Evolutionary conservation across 2,797 vertebrate species (phyloP), one percentile per base, ranked within the genome.

Genomic region (Halcyon badia): DNA sequence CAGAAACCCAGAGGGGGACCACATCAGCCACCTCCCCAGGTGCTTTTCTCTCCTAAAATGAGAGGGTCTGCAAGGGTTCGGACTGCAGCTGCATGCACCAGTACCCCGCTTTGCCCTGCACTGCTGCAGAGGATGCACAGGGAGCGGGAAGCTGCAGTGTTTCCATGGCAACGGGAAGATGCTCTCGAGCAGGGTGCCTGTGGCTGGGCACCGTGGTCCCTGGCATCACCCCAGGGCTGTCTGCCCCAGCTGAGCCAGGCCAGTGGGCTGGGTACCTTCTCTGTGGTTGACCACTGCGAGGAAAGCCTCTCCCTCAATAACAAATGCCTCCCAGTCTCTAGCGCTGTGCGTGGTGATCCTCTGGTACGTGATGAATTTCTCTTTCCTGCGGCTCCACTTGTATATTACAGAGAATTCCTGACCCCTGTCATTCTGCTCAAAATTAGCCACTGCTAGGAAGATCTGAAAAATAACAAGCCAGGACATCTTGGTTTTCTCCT

Each of bases 281-380:
- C 99, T 98, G 90, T 99, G 99, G 98, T 99, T 99, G 96, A 99
- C 99, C 88, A 99, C 99, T 0, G 98, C 99, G 1, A 99, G 98
- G 97, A 99, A 99, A 71, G 98, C 97, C 71, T 99, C 98, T 58
- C 98, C 98, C 6, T 98, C 97, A 88, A 99, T 99, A 88, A 91
- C 95, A 87, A 99, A 99, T 46, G 99, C 99, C 95, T 99, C 99
- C 99, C 99, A 99, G 98, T 99, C 99, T 7, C 99, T 98, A 37
- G 99, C 99, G 5, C 99, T 99, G 98, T 99, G 98, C 1, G 99
- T 99, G 95, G 95, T 89, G 77, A 99, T 98, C 51, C 98, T 98
- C 98, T 99, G 99, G 97, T 99, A 99, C 0, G 28, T 90, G 52
- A 99, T 65, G 96, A 99, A 99, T 73, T 96, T 98, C 70, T 98